Conservation (phyloP, 2,888 invertebrate genomes). For the Orthosia gothica region DNA sequence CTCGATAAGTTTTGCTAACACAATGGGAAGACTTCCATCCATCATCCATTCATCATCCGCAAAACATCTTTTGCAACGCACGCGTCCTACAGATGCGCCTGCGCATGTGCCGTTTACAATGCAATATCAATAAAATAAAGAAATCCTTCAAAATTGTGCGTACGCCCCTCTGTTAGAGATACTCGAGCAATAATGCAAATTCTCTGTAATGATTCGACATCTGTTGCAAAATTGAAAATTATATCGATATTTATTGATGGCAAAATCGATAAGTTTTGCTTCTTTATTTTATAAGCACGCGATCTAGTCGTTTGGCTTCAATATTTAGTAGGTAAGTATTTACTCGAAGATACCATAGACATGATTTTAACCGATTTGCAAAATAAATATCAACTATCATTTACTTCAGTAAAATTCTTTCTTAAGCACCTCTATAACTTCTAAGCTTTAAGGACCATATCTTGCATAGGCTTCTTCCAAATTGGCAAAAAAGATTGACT, state of each 20-base stretch:
- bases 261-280: not conserved
- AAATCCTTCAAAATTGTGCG: slow-evolving; percentile 42
- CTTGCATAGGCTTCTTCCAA: no score
- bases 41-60: slow-evolving; percentile 81
- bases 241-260: slow-evolving; percentile 14
- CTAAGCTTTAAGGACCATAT: not conserved
- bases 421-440: not conserved
- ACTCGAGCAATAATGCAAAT: slow-evolving; percentile 63
- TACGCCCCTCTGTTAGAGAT: slow-evolving; percentile 68
- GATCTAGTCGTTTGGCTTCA: not conserved
- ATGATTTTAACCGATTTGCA: no score
- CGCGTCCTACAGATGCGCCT: slow-evolving; percentile 82
- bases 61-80: slow-evolving; percentile 85
- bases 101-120: slow-evolving; percentile 72
- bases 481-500: not conserved
- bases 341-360: no score
- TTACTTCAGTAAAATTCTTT: no score
- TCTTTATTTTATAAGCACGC: not conserved
- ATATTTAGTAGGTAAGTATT: no score
- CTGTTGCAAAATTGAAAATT: slow-evolving; percentile 54
- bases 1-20: slow-evolving; percentile 70
- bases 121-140: slow-evolving; percentile 63
- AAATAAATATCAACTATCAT: no score
- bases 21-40: slow-evolving; percentile 73
- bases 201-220: slow-evolving; percentile 70